Evolutionary conservation across 30 jellyfish, hydroid and myxozoan species (phyloP), one percentile per base, ranked within the genome.

Genomic region (Cassiopea andromeda): DNA sequence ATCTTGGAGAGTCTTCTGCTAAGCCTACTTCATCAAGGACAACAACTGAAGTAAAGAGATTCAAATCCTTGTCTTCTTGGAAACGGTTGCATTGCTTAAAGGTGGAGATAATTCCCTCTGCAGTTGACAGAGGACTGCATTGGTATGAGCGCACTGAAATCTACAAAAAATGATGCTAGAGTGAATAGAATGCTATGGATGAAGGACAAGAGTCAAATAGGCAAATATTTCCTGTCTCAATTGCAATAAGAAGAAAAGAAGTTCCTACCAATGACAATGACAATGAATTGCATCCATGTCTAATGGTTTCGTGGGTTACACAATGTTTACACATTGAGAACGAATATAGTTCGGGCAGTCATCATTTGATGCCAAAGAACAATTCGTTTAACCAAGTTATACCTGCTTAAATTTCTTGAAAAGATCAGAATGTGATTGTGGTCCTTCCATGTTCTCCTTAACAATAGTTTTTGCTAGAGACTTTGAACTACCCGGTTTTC

Each of bases 1-100:
- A 87, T 48, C 94, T 86, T 14, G 94, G 94, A 9, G 96, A 87
- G 76, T 91, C 97, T 85, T 91, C 97, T 64, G 97, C 97, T 2
- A 91, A 75, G 69, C 98, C 98, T 15, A 93, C 96, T 69, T 93
- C 98, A 82, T 93, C 98, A 12, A 93, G 87, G 17, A 93, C 98
- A 57, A 87, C 98, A 75, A 93, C 98, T 15, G 98, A 87, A 5
- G 94, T 81, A 79, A 87, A 93, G 9, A 73, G 45, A 73, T 87
- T 92, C 69, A 93, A 85, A 50, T 93, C 92, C 72, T 88, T 93
- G 71, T 91, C 94, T 68, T 87, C 94, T 75, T 93, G 98, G 70
- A 93, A 87, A 44, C 96, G 91, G 75, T 92, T 76, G 88, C 96
- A 87, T 49, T 93, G 97, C 16, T 80, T 82, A 87, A 93, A 93